Percentiles rank a stretch among this genome's conserved stretches.
Conservation (phyloP, 2,797 vertebrate species). For the Zenarchopterus dispar region DNA sequence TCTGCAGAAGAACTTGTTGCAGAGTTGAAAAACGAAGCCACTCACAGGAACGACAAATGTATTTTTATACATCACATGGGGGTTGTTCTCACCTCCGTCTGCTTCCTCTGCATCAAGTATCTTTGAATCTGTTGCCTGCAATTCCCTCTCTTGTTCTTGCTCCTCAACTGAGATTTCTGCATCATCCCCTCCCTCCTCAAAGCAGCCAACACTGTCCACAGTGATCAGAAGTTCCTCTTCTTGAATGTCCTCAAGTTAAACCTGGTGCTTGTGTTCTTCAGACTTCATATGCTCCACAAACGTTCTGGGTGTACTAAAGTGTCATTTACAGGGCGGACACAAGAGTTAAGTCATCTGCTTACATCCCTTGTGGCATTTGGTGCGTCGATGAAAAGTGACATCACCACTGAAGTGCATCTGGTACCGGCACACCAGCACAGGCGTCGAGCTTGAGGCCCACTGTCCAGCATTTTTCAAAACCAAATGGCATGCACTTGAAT, state of each 20-base stretch:
- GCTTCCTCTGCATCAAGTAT: neutral
- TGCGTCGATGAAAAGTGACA: constrained; percentile 90
- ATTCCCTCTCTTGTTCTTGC: constrained; percentile 2
- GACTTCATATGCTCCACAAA: constrained; percentile 99
- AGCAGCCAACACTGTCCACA: constrained; percentile 94
- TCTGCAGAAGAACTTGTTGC: constrained; percentile 67
- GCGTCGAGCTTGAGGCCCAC: constrained; percentile 72
- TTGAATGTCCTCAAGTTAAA: constrained; percentile 77
- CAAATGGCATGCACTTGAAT: no score
- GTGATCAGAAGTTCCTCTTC: constrained; percentile 97
- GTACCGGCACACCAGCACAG: constrained; percentile 92
- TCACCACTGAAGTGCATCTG: constrained; percentile 89
- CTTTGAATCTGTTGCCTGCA: neutral
- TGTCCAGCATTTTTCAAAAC: neutral
- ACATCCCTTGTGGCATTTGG: constrained; percentile 90
- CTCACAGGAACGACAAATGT: constrained; percentile 62
- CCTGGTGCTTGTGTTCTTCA: constrained; percentile 90
- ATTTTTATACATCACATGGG: constrained; percentile 34
- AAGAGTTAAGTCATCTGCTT: constrained; percentile 91
- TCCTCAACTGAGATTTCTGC: constrained; percentile 12
- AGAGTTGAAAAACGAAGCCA: constrained; percentile 67
- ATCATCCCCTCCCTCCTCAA: constrained; percentile 87
- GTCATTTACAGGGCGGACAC: constrained; percentile 89
- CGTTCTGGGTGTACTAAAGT: constrained; percentile 94
- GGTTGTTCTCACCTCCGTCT: constrained; percentile 7